Evolutionary conservation across 2,888 invertebrate species (phyloP).

Genomic region (Aspidapion aeneum): DNA sequence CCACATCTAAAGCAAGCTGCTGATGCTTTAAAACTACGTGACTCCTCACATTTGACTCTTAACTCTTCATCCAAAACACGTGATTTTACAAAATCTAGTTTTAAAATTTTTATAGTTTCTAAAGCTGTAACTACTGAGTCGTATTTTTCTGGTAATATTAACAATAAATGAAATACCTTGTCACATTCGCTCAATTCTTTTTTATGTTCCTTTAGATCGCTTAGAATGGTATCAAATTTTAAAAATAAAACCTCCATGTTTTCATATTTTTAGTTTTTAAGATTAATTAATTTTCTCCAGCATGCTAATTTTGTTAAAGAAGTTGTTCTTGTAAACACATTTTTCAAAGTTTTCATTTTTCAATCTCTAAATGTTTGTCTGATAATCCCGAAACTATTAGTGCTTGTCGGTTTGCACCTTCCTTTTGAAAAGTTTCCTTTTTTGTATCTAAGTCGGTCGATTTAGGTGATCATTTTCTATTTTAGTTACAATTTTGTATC

Average conservation of each 20-base stretch:
- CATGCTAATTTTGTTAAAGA: neutral
- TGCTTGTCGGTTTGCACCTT: no score
- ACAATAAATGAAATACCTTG: neutral
- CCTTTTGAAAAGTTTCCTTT: no score
- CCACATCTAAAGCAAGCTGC: constrained; percentile 2
- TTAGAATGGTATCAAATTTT: neutral
- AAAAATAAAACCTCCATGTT: neutral
- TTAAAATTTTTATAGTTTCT: neutral
- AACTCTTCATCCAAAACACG: neutral
- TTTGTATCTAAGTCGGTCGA: no score
- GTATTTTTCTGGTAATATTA: neutral
- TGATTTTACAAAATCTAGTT: neutral
- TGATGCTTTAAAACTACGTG: neutral
- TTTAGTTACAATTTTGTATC: no score
- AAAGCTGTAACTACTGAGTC: constrained; percentile 7
- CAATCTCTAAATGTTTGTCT: no score
- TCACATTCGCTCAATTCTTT: neutral
- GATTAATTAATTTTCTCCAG: constrained; percentile 1
- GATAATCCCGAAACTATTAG: no score
- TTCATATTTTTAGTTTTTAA: neutral
- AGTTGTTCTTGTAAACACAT: neutral
- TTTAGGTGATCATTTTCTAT: no score
- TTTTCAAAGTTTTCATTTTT: neutral
- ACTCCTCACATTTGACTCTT: neutral
- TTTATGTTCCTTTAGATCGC: neutral